A percentile compares a stretch with the other conserved stretches of the same genome.
These are phyloP conservation scores for Lota lota DNA, from an alignment of 2,113 vertebrate species.

Conservation along the genomic window DNA sequence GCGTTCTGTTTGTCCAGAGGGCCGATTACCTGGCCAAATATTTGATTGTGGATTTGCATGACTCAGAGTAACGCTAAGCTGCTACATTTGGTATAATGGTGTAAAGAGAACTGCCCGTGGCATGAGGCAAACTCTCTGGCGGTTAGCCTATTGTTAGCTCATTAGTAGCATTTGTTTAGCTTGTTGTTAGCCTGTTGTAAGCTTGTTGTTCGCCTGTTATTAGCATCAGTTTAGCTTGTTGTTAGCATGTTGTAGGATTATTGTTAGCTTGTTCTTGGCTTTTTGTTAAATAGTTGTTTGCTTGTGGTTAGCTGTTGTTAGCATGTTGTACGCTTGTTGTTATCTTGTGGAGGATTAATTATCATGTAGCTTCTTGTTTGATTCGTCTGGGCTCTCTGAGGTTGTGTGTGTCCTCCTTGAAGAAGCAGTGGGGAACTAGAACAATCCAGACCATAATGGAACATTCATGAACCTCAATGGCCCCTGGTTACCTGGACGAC, in stretches of 20 bases:
- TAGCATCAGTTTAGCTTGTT: too few relatives aligned
- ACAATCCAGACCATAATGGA: conserved; percentile 46
- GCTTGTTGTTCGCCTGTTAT: too few relatives aligned
- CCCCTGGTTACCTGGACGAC: conserved; percentile 68
- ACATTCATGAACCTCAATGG: conserved; percentile 59
- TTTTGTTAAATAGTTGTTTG: too few relatives aligned
- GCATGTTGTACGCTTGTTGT: too few relatives aligned
- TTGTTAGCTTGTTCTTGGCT: too few relatives aligned
- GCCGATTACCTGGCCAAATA: conserved; percentile 37
- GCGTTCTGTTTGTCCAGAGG: conserved; percentile 29
- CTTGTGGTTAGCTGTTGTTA: too few relatives aligned
- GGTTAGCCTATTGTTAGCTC: too few relatives aligned
- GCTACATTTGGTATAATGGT: conserved; percentile 10
- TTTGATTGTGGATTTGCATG: conserved; percentile 37
- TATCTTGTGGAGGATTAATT: too few relatives aligned
- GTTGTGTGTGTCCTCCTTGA: conserved; percentile 2
- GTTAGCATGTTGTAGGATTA: too few relatives aligned
- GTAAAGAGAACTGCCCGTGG: conserved; percentile 6
- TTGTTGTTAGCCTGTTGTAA: too few relatives aligned
- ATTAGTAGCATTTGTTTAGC: too few relatives aligned
- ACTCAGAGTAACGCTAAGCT: conserved; percentile 33
- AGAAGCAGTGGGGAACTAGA: conserved; percentile 25
- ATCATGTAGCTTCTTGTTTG: background rate
- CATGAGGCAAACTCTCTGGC: background rate
- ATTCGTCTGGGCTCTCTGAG: background rate